These are phyloP conservation scores for Galeopsomyia nigrocyanea DNA, from an alignment of 2,888 invertebrate genomes.

Conservation along the genomic window DNA sequence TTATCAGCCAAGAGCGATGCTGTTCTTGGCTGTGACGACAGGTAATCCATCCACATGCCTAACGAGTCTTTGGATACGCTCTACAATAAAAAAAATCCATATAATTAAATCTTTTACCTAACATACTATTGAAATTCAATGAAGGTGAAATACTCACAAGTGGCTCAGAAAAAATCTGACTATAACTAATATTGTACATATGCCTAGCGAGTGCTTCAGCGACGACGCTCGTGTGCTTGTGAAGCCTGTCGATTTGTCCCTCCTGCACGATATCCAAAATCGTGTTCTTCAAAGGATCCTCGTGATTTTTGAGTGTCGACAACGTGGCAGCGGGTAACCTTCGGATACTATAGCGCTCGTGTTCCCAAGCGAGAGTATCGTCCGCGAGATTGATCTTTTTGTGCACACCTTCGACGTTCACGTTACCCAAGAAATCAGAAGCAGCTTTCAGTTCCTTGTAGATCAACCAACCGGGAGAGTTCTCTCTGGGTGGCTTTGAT, in stretches of 20 bases:
- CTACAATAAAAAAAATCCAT: constrained; percentile 70
- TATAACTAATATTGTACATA: constrained; percentile 78
- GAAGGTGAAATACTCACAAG: constrained; percentile 73
- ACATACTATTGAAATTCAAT: constrained; percentile 9
- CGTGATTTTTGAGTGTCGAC: constrained; percentile 82
- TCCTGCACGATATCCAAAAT: constrained; percentile 76
- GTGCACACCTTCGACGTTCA: constrained; percentile 80
- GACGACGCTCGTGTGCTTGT: constrained; percentile 79
- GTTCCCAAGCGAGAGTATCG: constrained; percentile 94
- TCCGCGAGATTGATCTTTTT: constrained; percentile 98
- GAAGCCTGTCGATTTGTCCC: constrained; percentile 73
- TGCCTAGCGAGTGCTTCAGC: constrained; percentile 89
- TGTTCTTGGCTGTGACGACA: constrained; percentile 81
- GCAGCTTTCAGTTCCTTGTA: constrained; percentile 75
- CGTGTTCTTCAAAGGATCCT: constrained; percentile 74
- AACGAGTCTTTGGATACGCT: constrained; percentile 81
- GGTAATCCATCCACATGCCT: constrained; percentile 81
- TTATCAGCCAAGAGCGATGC: constrained; percentile 79
- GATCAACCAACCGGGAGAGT: constrained; percentile 79
- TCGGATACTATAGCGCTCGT: constrained; percentile 94
- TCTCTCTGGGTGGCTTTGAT: constrained; percentile 94
- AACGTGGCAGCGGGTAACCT: constrained; percentile 93
- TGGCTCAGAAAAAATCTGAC: constrained; percentile 80
- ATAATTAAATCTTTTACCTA: constrained; percentile 8
- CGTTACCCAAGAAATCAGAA: constrained; percentile 68